A percentile compares a stretch with the other conserved stretches of the same genome.
phyloP scores from a whole-genome alignment of 1,140 invertebrate species.

The Diachasmimorpha longicaudata region DNA sequence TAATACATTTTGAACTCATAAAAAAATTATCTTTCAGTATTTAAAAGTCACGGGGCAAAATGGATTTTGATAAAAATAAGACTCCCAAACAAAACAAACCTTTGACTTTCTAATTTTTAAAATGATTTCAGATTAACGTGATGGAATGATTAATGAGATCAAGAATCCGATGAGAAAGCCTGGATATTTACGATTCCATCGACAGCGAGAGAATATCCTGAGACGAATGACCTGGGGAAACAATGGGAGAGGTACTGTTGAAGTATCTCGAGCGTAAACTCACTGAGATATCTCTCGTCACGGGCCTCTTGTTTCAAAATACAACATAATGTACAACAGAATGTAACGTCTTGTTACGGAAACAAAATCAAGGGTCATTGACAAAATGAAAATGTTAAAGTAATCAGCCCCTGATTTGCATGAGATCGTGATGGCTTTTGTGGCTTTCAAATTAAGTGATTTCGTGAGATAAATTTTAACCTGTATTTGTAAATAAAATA shows the following conservation, averaged over 20 bases:
- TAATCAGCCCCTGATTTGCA: not conserved
- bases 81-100: not conserved
- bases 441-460: not conserved
- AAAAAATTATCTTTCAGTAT: no score
- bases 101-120: not conserved
- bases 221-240: slow-evolving; percentile 26
- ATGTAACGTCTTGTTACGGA: not conserved
- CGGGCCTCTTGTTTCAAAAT: slow-evolving; percentile 14
- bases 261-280: slow-evolving; percentile 25
- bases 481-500: not conserved
- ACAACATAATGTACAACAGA: not conserved
- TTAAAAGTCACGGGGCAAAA: no score
- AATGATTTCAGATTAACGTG: not conserved
- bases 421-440: not conserved
- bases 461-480: not conserved
- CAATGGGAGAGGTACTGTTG: slow-evolving; percentile 14
- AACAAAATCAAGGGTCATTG: not conserved
- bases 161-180: slow-evolving; percentile 8
- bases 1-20: no score
- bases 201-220: slow-evolving; percentile 11
- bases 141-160: not conserved
- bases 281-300: slow-evolving; percentile 27
- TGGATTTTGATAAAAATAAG: not conserved
- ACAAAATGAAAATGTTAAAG: not conserved
- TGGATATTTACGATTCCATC: slow-evolving; percentile 28